Base-by-base conservation (phyloP, 2,797 vertebrate genomes). In the Botia almorhae region DNA sequence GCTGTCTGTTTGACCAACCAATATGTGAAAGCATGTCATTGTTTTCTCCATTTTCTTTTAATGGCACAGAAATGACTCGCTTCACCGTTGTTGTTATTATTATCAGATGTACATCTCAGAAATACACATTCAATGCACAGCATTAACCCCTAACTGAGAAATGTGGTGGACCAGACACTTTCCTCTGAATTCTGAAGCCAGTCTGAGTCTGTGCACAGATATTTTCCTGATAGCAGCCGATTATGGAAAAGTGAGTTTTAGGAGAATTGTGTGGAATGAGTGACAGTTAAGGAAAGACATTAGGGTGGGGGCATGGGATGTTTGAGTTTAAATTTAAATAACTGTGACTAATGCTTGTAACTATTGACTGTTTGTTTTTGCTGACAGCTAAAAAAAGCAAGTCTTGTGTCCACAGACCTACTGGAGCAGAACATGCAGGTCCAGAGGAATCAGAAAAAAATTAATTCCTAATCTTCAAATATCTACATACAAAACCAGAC, bases 261-360 rank as follows among this genome's bases (percentile, higher is more conserved):
- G 72, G 67, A 65, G 67, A 64, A 26, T n/a, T 48, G 69, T 56
- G 26, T 69, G 81, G 81, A 68, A 77, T 56, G 36, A 50, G 19
- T 69, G 74, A 73, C 53, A 29, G 69, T 61, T 23, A 33, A 13
- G 68, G 64, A 65, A 77, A 33, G 23, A 39, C 60, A 56, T 70
- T 56, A 46, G 7, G 5, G 50, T 64, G 64, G 65, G 46, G 60
- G 63, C n/a, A 69, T 65, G 50, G 63, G 64, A 74, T 46, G 51
- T 21, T 46, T 46, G 21, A 64, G 72, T 39, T 46, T 51, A 36
- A 33, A 65, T 48, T n/a, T 12, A 8, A 39, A 7, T 11, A 61
- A 29, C n/a, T 14, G 19, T 46, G 55, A 51, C 23, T 36, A 56
- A 76, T 29, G 16, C 29, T 48, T 58, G 51, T 64, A 46, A 61